Evolutionary conservation across 2,888 invertebrate species (phyloP).

Genomic region (Drosophila hawaiiensis): DNA sequence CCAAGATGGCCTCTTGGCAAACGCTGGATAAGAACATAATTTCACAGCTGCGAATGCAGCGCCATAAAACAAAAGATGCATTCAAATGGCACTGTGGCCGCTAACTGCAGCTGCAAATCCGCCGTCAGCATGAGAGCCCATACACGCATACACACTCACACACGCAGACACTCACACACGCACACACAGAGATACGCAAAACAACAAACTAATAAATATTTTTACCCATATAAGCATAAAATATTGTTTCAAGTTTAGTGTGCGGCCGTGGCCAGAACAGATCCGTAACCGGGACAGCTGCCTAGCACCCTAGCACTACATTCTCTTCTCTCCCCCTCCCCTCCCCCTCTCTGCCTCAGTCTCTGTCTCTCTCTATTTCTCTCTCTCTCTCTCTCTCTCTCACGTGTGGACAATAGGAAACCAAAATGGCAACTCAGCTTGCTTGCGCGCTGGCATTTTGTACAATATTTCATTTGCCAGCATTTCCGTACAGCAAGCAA

Average conservation of each 20-base stretch:
- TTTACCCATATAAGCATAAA: constrained; percentile 72
- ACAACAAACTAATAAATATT: constrained; percentile 77
- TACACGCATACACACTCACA: background rate
- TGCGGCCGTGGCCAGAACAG: constrained; percentile 39
- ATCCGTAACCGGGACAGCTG: constrained; percentile 24
- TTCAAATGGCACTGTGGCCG: constrained; percentile 41
- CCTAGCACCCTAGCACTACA: constrained; percentile 7
- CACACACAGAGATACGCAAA: constrained; percentile 12
- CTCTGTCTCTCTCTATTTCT: too few relatives aligned
- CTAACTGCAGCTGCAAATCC: constrained; percentile 49
- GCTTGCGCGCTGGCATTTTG: constrained; percentile 56
- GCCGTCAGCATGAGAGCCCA: constrained; percentile 20
- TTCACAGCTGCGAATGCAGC: constrained; percentile 37
- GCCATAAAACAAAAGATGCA: constrained; percentile 50
- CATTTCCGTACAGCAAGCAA: constrained; percentile 48
- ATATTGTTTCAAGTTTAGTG: constrained; percentile 65
- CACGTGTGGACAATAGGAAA: constrained; percentile 24
- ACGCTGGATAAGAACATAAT: background rate
- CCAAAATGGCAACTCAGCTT: constrained; percentile 62
- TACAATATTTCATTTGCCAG: constrained; percentile 72
- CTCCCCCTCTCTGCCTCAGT: background rate
- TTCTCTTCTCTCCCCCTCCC: background rate
- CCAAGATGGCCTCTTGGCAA: constrained; percentile 28
- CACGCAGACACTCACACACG: background rate
- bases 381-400: too few relatives aligned